Evolutionary conservation across 2,888 invertebrate genomes (phyloP).

Genomic region (Machimus atricapillus): DNA sequence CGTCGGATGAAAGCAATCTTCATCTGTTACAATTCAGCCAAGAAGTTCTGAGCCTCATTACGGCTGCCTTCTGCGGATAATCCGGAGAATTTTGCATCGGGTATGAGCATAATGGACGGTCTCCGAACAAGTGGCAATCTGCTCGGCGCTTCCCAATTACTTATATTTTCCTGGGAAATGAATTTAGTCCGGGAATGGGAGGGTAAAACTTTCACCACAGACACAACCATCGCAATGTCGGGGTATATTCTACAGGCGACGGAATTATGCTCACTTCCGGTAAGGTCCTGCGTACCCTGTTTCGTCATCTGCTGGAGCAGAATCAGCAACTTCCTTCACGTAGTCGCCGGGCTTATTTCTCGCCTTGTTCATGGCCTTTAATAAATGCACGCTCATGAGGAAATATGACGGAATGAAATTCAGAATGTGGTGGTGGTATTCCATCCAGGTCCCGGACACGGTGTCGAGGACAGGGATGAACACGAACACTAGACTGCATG

Average conservation of each 20-base stretch:
- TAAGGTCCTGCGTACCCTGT: background rate
- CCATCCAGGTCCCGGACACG: background rate
- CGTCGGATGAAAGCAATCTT: background rate
- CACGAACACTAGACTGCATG: background rate
- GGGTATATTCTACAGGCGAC: background rate
- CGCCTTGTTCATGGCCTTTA: slow-evolving; percentile 1
- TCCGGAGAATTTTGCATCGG: background rate
- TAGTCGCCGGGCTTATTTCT: background rate
- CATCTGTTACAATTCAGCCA: slow-evolving; percentile 21
- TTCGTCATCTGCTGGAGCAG: background rate
- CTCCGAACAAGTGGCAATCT: slow-evolving; percentile 25
- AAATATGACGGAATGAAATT: slow-evolving; percentile 30
- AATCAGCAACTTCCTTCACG: slow-evolving; percentile 28
- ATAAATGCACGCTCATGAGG: slow-evolving; percentile 29
- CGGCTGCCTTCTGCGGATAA: background rate
- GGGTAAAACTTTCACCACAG: slow-evolving; percentile 1
- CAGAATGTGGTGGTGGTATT: slow-evolving; percentile 4
- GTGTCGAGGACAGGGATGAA: background rate
- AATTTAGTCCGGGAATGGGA: background rate
- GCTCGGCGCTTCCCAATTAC: slow-evolving; percentile 9
- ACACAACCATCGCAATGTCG: background rate
- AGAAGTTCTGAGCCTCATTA: slow-evolving; percentile 7
- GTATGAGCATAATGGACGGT: background rate
- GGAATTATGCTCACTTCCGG: background rate
- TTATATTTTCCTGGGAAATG: slow-evolving; percentile 9